These are phyloP conservation scores for Hexactinellida sp. DNA, from an alignment of 37 sponge, comb jelly and placozoan genomes.

Conservation along the genomic window DNA sequence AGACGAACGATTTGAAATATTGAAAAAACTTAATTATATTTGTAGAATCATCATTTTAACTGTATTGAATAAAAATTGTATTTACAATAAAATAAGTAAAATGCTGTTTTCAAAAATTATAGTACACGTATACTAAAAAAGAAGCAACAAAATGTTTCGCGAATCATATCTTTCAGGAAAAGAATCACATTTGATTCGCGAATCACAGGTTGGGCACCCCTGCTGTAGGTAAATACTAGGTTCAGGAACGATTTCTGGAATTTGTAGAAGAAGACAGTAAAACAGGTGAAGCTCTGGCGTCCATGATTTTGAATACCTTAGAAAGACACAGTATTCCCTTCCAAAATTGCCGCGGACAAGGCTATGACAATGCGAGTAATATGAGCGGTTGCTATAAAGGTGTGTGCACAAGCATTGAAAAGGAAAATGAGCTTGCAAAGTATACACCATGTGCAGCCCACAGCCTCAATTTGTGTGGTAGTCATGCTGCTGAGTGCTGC, in stretches of 20 bases:
- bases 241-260: neutral
- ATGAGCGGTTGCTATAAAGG: neutral
- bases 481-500: neutral
- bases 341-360: conserved; percentile 1
- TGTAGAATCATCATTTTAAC: neutral
- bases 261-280: neutral
- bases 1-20: no score
- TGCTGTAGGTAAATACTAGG: neutral
- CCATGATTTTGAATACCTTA: neutral
- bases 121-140: no score
- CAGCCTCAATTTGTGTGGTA: conserved; percentile 9
- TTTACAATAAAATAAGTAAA: no score
- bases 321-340: neutral
- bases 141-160: no score
- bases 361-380: conserved; percentile 6
- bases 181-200: no score
- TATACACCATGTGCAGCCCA: neutral
- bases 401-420: neutral
- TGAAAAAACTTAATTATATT: no score
- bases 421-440: neutral
- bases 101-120: no score
- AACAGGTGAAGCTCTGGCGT: neutral
- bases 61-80: neutral
- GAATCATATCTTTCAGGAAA: no score
- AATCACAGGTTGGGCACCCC: no score